Base-by-base conservation (phyloP, 2,113 vertebrate species). In the Channa argus region DNA sequence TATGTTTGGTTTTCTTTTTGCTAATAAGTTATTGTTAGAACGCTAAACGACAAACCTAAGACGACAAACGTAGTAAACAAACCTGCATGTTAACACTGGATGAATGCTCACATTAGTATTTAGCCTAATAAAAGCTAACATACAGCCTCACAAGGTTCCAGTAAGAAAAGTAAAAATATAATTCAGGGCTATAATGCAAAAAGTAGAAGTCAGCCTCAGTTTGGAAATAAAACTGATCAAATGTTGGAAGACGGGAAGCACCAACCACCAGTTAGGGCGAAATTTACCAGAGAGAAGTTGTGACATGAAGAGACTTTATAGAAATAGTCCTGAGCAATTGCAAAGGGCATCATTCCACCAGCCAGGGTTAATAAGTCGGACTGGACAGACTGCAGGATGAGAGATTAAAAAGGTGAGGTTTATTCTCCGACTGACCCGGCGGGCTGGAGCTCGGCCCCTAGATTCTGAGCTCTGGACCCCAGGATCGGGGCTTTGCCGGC, bases 371-470 rank as follows among this genome's bases (percentile, higher is more conserved):
- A 78, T 45, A 6, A 45, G 59, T 65, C 52, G 67, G 69, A 53
- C 65, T 2, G 36, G 12, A 47, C 13, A 44, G 63, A 0, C 50
- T 5, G 66, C 47, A 36, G 63, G 33, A 15, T 0, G 46, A 50
- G 41, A 38, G 15, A 24, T 24, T 24, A 8, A n/a, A 15, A 45
- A 5, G 1, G n/a, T 59, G 14, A 38, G 15, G 76, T 33, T 51
- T 15, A 5, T 37, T 59, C 62, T 73, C 79, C 61, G 60, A 91
- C 90, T 94, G 85, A 93, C 91, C 92, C 67, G 70, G 55, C 79
- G 86, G 54, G 55, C 61, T 33, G 93, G 89, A 78, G 87, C 94
- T 64, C 92, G 92, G 24, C 89, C 94, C 80, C 93, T 89, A 60
- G 69, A 61, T 54, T 90, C 77, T 0, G 64, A 49, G 12, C 1